Evolutionary conservation across 2,113 vertebrate genomes (phyloP).

Genomic region (Acanthisitta chloris): DNA sequence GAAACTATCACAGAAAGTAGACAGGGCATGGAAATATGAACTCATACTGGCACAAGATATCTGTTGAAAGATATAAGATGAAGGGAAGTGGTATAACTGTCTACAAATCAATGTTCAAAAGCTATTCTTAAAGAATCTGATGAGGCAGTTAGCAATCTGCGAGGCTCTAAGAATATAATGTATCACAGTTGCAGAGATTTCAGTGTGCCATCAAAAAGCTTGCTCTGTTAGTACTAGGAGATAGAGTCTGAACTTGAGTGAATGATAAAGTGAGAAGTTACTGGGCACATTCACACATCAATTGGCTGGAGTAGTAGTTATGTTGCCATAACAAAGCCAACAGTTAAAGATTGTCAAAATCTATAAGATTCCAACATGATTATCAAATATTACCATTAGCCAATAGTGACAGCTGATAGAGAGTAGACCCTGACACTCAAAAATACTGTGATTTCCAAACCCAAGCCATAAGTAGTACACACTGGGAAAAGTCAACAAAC

Average conservation of each 20-base stretch:
- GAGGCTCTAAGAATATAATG: conserved; percentile 53
- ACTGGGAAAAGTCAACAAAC: background rate
- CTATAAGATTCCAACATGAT: conserved; percentile 55
- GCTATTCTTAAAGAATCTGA: conserved; percentile 48
- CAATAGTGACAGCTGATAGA: conserved; percentile 55
- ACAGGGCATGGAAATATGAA: background rate
- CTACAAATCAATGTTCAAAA: conserved; percentile 49
- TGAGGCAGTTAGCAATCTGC: conserved; percentile 63
- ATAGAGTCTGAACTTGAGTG: conserved; percentile 41
- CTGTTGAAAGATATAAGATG: conserved; percentile 42
- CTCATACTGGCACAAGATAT: conserved; percentile 50
- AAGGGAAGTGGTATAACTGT: conserved; percentile 32
- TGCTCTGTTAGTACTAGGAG: conserved; percentile 40
- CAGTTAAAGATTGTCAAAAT: conserved; percentile 56
- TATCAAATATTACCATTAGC: conserved; percentile 57
- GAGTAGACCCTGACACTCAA: conserved; percentile 50
- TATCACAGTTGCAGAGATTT: conserved; percentile 50
- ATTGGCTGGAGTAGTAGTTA: conserved; percentile 36
- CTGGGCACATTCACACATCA: conserved; percentile 57
- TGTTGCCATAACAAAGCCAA: conserved; percentile 64
- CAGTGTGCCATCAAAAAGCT: conserved; percentile 52
- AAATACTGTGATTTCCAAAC: conserved; percentile 36
- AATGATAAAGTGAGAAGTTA: conserved; percentile 59
- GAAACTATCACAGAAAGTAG: conserved; percentile 8
- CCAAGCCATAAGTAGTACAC: background rate